These are phyloP conservation scores for Lytechinus variegatus DNA, from an alignment of 35 echinoderm and acorn worm species.

Conservation along the genomic window DNA sequence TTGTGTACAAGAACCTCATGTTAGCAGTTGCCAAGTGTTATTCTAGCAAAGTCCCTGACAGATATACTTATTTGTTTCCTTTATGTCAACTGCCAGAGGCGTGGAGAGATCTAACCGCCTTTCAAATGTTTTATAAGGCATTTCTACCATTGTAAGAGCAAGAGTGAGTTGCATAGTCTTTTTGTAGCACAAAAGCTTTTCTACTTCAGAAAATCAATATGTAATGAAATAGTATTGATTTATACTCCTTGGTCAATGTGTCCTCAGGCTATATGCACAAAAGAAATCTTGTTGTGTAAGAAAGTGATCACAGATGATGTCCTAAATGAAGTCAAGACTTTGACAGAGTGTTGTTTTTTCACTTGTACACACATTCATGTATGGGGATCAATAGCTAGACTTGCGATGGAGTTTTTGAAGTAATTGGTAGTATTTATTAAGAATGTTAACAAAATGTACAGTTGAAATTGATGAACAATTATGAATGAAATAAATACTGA, in stretches of 20 bases:
- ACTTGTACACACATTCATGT: neutral
- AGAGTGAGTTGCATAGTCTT: neutral
- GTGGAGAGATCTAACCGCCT: neutral
- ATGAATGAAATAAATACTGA: too few species aligned
- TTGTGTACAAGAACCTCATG: neutral
- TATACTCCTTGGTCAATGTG: neutral
- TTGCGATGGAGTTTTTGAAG: neutral
- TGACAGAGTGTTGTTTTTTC: neutral
- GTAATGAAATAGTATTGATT: neutral
- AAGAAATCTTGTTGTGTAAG: conserved; percentile 1
- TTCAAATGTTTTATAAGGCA: neutral
- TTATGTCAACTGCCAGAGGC: neutral
- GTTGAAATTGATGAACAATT: too few species aligned
- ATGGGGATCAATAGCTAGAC: neutral
- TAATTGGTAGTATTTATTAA: neutral
- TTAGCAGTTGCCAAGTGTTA: conserved; percentile 6
- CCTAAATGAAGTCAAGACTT: neutral
- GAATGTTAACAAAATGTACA: neutral
- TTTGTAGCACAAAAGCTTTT: neutral
- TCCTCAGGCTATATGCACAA: neutral
- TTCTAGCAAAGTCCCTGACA: neutral
- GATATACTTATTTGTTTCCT: neutral
- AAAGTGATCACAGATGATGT: neutral
- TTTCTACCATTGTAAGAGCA: neutral
- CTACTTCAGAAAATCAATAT: neutral